Evolutionary conservation across 2,113 vertebrate genomes (phyloP), one percentile per base, ranked within the genome.

Genomic region (Ciconia stormi): DNA sequence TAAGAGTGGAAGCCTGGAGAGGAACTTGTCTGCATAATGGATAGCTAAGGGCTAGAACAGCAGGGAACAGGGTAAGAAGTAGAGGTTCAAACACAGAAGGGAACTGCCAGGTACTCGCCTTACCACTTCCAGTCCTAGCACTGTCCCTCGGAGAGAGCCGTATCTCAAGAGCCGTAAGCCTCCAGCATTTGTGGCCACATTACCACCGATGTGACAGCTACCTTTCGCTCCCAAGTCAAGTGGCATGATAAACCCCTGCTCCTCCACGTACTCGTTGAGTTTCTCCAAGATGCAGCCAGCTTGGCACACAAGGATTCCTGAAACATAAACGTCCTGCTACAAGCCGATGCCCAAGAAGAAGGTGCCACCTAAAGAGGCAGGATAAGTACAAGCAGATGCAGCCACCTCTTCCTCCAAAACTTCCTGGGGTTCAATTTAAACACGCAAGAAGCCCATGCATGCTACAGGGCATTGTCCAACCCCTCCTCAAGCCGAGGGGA

Each of bases 171-270:
- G 97, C 44, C 99, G 97, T 65, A 99, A 93, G 7, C 99, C 99
- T 0, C 99, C 99, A 0, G 99, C 99, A 0, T 99, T 99, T 17
- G 99, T 99, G 7, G 99, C 99, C 95, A 99, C 98, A 0, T 99
- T 99, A 0, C 99, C 99, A 26, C 99, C 99, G 0, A 99, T 99
- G 85, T 99, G 99, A 71, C 99, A 99, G 95, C 99, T 99, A 21
- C 99, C 99, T 89, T 99, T 99, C 0, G 99, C 99, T 7, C 99
- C 99, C n/a, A 99, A 87, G 95, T 99, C 99, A 8, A 99, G 98
- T 0, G 99, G 99, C 99, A 99, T 99, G 89, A 99, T 85, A 87
- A 99, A 99, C 30, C 98, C 98, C 27, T 82, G 97, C 52, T 98
- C 97, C 95, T 99, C 99, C 82, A 99, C 69, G 26, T 98, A 99